Percentiles rank a stretch among this genome's conserved stretches.
Evolutionary conservation across 2,113 vertebrate species (phyloP).

Genomic region (Colinus virginianus): DNA sequence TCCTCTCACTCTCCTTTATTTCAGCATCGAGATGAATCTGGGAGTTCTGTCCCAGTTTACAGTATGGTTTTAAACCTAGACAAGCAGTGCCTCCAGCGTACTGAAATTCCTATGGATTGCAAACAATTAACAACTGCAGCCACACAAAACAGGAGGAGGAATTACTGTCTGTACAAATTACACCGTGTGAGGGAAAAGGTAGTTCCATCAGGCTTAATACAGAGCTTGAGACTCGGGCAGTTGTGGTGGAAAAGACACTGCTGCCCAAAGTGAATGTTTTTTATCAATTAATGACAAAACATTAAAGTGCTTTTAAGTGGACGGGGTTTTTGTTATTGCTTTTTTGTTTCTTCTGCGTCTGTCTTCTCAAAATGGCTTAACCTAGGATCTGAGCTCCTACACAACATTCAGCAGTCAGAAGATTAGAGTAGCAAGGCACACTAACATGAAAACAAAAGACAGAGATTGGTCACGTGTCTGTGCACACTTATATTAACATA

Average conservation of each 20-base stretch:
- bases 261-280: not conserved
- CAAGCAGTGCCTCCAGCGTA: not conserved
- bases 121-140: not conserved
- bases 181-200: not conserved
- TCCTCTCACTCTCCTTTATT: not conserved
- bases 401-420: slow-evolving; percentile 25
- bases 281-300: not conserved
- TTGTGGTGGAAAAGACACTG: not conserved
- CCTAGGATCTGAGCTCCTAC: not conserved
- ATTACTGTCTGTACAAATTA: not conserved
- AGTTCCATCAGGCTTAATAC: not conserved
- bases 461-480: slow-evolving; percentile 73
- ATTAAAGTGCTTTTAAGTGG: slow-evolving; percentile 62
- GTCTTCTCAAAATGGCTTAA: not conserved
- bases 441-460: slow-evolving; percentile 14
- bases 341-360: not conserved
- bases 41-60: not conserved
- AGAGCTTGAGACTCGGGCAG: not conserved
- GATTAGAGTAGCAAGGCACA: slow-evolving; percentile 35
- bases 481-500: not conserved
- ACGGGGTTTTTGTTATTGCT: not conserved
- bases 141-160: not conserved
- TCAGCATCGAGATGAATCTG: not conserved
- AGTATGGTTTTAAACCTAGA: not conserved
- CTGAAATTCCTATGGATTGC: not conserved